Evolutionary conservation across 2,888 invertebrate species (phyloP), one percentile per base, ranked within the genome.

Genomic region (Apodemia mormo): DNA sequence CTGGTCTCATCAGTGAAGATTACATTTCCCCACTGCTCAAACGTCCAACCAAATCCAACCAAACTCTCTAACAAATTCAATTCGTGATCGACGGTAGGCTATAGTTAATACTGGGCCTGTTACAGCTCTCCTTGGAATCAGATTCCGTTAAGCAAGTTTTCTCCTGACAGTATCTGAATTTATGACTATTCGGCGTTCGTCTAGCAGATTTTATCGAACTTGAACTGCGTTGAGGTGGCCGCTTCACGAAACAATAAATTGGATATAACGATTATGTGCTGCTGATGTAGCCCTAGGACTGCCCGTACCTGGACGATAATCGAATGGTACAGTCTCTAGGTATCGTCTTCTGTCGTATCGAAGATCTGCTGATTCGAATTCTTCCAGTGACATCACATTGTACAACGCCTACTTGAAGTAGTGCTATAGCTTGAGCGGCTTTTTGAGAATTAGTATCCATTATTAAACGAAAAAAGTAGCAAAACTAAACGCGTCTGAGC

Each of bases 151-250:
- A 22, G 0, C 54, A 54, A 54, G 69, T 69, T 72, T 71, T 40
- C 72, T 71, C 70, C 66, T 72, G 14, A 72, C 70, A 29, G 72
- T 71, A 68, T 69, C 66, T 70, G 67, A 22, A 22, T 22, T 22
- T 22, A 22, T 22, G 22, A 22, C 22, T 22, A 22, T 22, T 22
- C 22, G 22, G 68, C 70, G 70, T 68, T 68, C 69, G 45, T 73
- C 73, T 67, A 70, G 71, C 52, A 68, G 68, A 70, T 54, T 70
- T 71, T 33, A 65, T 71, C 71, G 68, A 58, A 70, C 69, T 71
- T 72, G 61, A 72, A 71, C 71, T 68, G 70, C 71, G 68, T 73
- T 70, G 66, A 70, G 68, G 52, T 71, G 52, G 14, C 66, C 69
- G 70, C 68, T 73, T 71, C 73, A 67, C 65, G 70, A 66, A 68